Conservation (phyloP, 2,888 invertebrate species). For the Drosophila antonietae region DNA sequence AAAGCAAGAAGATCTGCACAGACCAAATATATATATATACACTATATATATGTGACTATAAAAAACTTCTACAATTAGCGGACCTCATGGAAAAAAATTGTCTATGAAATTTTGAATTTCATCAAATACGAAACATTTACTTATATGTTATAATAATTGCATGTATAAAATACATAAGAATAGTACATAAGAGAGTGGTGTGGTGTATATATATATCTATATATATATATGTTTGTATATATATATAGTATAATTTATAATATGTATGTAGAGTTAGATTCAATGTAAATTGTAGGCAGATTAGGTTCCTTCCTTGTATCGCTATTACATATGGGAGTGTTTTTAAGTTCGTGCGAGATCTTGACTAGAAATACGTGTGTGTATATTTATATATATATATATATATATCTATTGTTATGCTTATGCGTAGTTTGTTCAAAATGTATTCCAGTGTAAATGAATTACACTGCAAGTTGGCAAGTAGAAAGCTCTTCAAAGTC, state of each 20-base stretch:
- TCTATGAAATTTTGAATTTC: slow-evolving; percentile 15
- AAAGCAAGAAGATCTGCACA: slow-evolving; percentile 32
- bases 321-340: slow-evolving; percentile 21
- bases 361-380: slow-evolving; percentile 67
- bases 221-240: slow-evolving; percentile 47
- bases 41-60: background rate
- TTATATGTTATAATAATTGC: slow-evolving; percentile 73
- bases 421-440: slow-evolving; percentile 15
- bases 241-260: slow-evolving; percentile 44
- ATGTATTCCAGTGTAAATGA: background rate
- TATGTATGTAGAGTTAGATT: slow-evolving; percentile 52
- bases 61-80: background rate
- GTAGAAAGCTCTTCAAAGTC: background rate
- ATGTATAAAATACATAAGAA: slow-evolving; percentile 80
- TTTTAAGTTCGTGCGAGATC: slow-evolving; percentile 57
- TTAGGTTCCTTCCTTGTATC: slow-evolving; percentile 60
- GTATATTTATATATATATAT: slow-evolving; percentile 15
- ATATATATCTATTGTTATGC: slow-evolving; percentile 23
- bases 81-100: slow-evolving; percentile 15
- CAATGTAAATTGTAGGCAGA: slow-evolving; percentile 74
- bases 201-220: slow-evolving; percentile 40
- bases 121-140: slow-evolving; percentile 74
- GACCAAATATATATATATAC: background rate
- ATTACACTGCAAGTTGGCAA: background rate
- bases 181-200: slow-evolving; percentile 67